Evolutionary conservation across 1,140 invertebrate species (phyloP), one percentile per base, ranked within the genome.

Genomic region (Leucophenga varia): DNA sequence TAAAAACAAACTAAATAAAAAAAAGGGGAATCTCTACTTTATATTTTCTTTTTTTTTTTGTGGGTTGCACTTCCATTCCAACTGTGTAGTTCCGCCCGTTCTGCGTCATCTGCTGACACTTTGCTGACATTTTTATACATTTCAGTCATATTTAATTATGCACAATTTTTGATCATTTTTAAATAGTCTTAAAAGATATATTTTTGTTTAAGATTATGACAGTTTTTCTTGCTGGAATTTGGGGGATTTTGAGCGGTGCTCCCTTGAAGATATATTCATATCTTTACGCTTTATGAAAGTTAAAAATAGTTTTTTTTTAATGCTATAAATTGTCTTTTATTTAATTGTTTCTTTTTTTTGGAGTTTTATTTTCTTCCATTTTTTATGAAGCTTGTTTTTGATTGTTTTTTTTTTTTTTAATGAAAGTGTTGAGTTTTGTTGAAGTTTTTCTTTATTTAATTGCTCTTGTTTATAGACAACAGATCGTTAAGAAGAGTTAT

Each of bases 51-150:
- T n/a, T n/a, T n/a, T n/a, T n/a, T n/a, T n/a, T n/a, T n/a, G n/a
- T n/a, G n/a, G n/a, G n/a, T n/a, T n/a, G n/a, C n/a, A n/a, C n/a
- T n/a, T n/a, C 19, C 28, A 30, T 22, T 21, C 22, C 30, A 47
- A 45, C 51, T 43, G 54, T 61, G 60, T 61, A 59, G 55, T 61
- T 58, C 57, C 50, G 61, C 59, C 63, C 59, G 56, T 67, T 67
- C 67, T 67, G 63, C 63, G 61, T 65, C 63, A 67, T 67, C 67
- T 63, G 59, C 57, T 59, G 63, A 65, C 63, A 65, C 63, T 59
- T 61, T 61, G 54, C 32, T 59, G 61, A 65, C 61, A 54, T 67
- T 67, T 65, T 65, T 67, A 65, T 65, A n/a, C 63, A 65, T 65
- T 65, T 67, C 67, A 67, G 63, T 65, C 63, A 57, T 55, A 61